phyloP scores from a whole-genome alignment of 2,797 vertebrate genomes.

The Heterohyrax brucei region DNA sequence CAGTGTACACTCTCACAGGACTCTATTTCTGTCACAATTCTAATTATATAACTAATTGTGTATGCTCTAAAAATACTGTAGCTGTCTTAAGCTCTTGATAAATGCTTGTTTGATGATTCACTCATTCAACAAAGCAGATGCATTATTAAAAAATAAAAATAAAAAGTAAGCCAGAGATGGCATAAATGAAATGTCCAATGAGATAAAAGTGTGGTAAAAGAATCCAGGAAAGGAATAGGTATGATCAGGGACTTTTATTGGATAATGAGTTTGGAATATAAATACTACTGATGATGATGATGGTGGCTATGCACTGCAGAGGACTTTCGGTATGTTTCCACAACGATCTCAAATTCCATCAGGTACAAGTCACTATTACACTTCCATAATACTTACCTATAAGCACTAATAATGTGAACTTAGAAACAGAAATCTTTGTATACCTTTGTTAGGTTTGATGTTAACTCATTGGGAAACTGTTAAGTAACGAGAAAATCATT shows the following conservation, averaged over 20 bases:
- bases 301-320: neutral
- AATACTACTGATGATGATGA: conserved; percentile 30
- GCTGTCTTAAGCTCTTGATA: conserved; percentile 31
- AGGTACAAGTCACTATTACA: neutral
- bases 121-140: conserved; percentile 69
- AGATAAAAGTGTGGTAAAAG: conserved; percentile 43
- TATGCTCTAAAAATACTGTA: neutral
- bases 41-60: neutral
- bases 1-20: neutral
- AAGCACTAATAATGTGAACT: neutral
- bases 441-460: neutral
- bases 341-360: neutral
- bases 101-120: conserved; percentile 64
- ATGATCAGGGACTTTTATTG: neutral
- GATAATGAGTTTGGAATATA: neutral
- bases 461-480: neutral
- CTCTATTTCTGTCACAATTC: neutral
- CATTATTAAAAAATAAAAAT: conserved; percentile 23
- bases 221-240: conserved; percentile 14
- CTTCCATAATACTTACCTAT: neutral
- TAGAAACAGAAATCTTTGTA: neutral
- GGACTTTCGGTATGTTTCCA: neutral
- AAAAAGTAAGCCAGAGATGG: conserved; percentile 37
- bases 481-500: neutral
- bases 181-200: conserved; percentile 51